Base-by-base conservation (phyloP, 2,888 invertebrate genomes). In the Acanthosepion esculentum region DNA sequence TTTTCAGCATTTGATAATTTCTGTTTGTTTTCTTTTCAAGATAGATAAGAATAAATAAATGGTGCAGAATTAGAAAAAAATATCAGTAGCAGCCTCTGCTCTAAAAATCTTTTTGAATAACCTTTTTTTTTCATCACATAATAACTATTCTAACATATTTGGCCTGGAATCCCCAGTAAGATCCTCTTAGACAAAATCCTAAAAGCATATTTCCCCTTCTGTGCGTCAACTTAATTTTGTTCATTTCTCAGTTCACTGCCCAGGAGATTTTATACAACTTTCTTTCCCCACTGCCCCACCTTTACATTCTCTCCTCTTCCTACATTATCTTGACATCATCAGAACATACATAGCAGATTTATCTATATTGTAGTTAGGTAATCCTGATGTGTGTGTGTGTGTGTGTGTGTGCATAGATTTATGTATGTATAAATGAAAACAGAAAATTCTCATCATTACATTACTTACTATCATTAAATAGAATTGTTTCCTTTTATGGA, bases 121-220 rank as follows among this genome's bases (percentile, higher is more conserved):
- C 78, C 78, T n/a, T 78, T 78, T 78, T 78, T 78, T 78, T 78
- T 78, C 78, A 78, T 78, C 78, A 33, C n/a, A 78, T 78, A n/a
- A 78, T 78, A 78, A n/a, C 78, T 78, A n/a, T 78, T 78, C 78
- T 78, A 78, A n/a, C n/a, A 78, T 78, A 78, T 78, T 78, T 78
- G 78, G 78, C 78, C 78, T 78, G 78, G 78, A 78, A 78, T 78
- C n/a, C n/a, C n/a, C n/a, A n/a, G 33, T 15, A 33, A n/a, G 78
- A 78, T 78, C 78, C 78, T 78, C 78, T 78, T 78, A 78, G 78
- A 78, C 78, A 78, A 78, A 78, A 78, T 78, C 78, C 78, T 78
- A 78, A 78, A 78, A 78, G 78, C 78, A 78, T 78, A 78, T 78
- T 78, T 78, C 33, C 78, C 78, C 78, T 78, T 78, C 78, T 78